These are phyloP conservation scores for Phaonia tiefii DNA, from an alignment of 2,888 invertebrate species.

Conservation along the genomic window DNA sequence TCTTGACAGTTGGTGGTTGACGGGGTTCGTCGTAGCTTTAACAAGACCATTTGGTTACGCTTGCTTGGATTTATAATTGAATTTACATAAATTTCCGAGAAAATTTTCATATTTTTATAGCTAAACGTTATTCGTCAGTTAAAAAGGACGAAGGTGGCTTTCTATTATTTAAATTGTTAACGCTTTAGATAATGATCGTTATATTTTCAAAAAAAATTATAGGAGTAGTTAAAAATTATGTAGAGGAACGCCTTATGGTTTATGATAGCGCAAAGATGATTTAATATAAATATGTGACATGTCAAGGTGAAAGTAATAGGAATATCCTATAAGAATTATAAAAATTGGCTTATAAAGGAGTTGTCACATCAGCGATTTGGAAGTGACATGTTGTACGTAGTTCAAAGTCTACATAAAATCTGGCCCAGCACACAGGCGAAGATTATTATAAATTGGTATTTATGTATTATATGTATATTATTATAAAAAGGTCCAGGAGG, in stretches of 20 bases:
- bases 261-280: too few relatives aligned
- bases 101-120: conserved; percentile 30
- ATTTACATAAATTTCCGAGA: conserved; percentile 75
- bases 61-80: conserved; percentile 74
- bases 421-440: too few relatives aligned
- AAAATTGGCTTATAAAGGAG: too few relatives aligned
- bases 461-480: too few relatives aligned
- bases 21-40: conserved; percentile 39
- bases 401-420: too few relatives aligned
- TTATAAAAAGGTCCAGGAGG: too few relatives aligned
- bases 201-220: background rate
- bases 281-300: too few relatives aligned
- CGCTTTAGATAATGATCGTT: conserved; percentile 67
- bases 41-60: conserved; percentile 73
- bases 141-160: conserved; percentile 46
- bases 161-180: conserved; percentile 58
- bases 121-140: background rate
- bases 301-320: too few relatives aligned
- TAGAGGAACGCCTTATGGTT: conserved; percentile 1
- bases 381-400: too few relatives aligned
- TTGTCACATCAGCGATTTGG: too few relatives aligned
- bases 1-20: conserved; percentile 21
- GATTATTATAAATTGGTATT: too few relatives aligned
- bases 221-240: background rate
- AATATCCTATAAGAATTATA: too few relatives aligned